Evolutionary conservation across 2,888 invertebrate species (phyloP).

Genomic region (Cephus spinipes): DNA sequence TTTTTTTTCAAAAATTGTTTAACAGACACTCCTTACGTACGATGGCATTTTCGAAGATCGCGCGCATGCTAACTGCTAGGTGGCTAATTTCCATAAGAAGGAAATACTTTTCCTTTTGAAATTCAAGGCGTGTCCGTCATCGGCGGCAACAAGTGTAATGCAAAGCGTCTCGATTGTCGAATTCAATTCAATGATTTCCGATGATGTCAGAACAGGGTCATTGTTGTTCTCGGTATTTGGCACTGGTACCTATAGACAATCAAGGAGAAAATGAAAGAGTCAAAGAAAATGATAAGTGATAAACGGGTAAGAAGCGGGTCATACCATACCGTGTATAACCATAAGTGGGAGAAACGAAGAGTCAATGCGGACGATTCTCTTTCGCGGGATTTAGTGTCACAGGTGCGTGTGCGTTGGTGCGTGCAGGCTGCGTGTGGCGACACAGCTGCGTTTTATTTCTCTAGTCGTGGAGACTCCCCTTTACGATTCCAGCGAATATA

Average conservation of each 20-base stretch:
- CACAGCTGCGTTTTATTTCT: conserved; percentile 5
- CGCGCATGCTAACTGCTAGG: not conserved
- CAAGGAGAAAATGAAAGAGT: not conserved
- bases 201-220: not conserved
- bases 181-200: not conserved
- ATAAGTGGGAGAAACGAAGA: not conserved
- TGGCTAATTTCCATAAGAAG: not conserved
- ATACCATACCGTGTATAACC: not conserved
- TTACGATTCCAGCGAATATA: conserved; percentile 43
- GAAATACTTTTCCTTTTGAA: conserved; percentile 8
- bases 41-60: not conserved
- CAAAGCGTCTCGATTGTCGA: not conserved
- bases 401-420: conserved; percentile 20
- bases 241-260: not conserved
- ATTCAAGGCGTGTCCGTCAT: not conserved
- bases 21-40: not conserved
- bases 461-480: conserved; percentile 14
- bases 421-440: not conserved
- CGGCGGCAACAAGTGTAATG: not conserved
- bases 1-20: not conserved
- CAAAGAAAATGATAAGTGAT: not conserved
- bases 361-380: not conserved
- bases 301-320: not conserved
- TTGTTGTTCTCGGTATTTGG: not conserved
- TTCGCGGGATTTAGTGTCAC: conserved; percentile 27